Conservation (phyloP, 1,140 invertebrate genomes). For the Archegozetes longisetosus region DNA sequence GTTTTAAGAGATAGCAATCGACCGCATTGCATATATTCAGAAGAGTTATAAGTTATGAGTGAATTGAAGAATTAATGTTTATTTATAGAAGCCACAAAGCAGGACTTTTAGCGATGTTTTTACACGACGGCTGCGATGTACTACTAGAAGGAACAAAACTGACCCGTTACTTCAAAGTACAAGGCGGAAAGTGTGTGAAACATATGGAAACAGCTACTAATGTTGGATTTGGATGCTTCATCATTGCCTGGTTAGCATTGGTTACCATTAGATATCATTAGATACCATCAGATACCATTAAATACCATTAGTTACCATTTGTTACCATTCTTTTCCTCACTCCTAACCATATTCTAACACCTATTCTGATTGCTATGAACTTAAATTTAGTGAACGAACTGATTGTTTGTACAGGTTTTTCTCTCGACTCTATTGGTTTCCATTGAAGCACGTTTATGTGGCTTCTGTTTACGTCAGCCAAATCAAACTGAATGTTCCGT, state of each 20-base stretch:
- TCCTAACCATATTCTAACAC: no score
- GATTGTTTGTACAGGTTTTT: constrained; percentile 25
- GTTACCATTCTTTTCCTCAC: constrained; percentile 17
- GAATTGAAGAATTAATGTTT: no score
- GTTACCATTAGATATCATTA: no score
- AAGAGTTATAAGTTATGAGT: no score
- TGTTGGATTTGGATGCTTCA: constrained; percentile 28
- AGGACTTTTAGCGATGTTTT: constrained; percentile 30
- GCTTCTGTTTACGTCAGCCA: constrained; percentile 23
- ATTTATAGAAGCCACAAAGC: constrained; percentile 16
- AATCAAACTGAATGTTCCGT: constrained; percentile 22
- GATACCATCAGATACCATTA: no score
- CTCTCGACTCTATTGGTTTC: constrained; percentile 30
- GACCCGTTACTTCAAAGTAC: constrained; percentile 30
- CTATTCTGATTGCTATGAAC: no score
- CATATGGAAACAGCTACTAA: constrained; percentile 27
- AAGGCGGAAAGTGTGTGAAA: constrained; percentile 24
- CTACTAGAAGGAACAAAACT: constrained; percentile 32
- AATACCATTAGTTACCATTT: constrained; percentile 11
- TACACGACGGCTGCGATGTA: constrained; percentile 32
- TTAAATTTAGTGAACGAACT: no score
- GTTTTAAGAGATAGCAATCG: no score
- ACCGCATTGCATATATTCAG: no score
- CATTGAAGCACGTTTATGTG: constrained; percentile 29
- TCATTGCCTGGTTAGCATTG: constrained; percentile 28